Percentiles rank a stretch among this genome's conserved stretches.
Evolutionary conservation across 2,888 invertebrate genomes (phyloP).

Genomic region (Thecophora atra): DNA sequence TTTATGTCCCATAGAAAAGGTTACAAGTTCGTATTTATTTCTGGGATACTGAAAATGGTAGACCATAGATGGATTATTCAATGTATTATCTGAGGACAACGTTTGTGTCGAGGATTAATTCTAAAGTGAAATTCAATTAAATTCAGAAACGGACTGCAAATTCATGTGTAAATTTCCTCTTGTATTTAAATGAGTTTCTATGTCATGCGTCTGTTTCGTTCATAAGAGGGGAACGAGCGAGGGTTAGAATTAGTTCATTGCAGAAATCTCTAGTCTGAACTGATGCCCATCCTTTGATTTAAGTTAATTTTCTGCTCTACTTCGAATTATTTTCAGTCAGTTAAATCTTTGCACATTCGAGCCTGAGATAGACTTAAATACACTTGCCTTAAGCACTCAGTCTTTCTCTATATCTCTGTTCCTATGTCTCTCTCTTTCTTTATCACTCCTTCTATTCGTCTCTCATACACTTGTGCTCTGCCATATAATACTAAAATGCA

Average conservation of each 20-base stretch:
- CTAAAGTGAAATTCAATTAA: slow-evolving; percentile 16
- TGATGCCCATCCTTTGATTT: neutral
- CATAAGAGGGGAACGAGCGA: neutral
- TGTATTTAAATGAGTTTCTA: neutral
- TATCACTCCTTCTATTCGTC: neutral
- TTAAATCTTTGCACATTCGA: no score
- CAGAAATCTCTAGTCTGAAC: neutral
- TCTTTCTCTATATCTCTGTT: no score
- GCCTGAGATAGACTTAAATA: neutral
- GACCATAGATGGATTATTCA: no score
- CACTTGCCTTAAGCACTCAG: neutral
- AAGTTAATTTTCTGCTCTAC: slow-evolving; percentile 9
- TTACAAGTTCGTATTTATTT: no score
- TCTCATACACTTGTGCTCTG: neutral
- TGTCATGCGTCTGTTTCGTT: neutral
- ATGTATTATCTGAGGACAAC: no score
- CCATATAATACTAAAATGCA: neutral
- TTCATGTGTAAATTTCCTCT: neutral
- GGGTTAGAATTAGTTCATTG: neutral
- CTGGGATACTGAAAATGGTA: no score
- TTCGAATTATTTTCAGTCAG: neutral
- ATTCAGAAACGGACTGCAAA: slow-evolving; percentile 12
- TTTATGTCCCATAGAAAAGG: no score
- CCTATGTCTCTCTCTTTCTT: neutral
- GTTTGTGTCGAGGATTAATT: no score